Percentiles rank a stretch among this genome's conserved stretches.
These are phyloP conservation scores for Babyrousa celebensis DNA, from an alignment of 2,797 vertebrate genomes.

Conservation along the genomic window DNA sequence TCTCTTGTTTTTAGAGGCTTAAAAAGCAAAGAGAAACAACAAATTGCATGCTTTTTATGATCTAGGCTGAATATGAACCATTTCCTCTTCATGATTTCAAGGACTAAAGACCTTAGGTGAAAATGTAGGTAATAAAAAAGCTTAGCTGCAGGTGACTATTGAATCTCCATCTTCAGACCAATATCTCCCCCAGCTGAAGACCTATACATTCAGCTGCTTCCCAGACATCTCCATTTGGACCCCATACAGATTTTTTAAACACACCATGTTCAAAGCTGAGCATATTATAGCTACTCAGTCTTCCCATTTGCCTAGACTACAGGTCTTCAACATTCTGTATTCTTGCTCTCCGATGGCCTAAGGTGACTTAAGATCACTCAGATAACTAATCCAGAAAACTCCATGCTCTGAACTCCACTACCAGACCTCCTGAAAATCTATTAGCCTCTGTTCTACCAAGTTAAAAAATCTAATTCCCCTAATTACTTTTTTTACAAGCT, in stretches of 20 bases:
- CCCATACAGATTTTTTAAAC: neutral
- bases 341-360: neutral
- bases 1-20: neutral
- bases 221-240: neutral
- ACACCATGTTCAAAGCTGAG: neutral
- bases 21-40: neutral
- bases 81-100: constrained; percentile 41
- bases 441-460: neutral
- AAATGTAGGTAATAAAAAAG: neutral
- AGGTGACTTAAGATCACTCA: neutral
- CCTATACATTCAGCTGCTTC: neutral
- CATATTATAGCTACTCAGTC: neutral
- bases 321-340: neutral
- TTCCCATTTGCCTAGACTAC: neutral
- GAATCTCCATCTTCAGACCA: neutral
- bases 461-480: neutral
- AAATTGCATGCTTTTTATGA: constrained; percentile 19
- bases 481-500: neutral
- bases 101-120: neutral
- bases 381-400: neutral
- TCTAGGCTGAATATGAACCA: neutral
- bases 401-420: neutral
- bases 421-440: neutral
- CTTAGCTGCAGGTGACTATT: neutral
- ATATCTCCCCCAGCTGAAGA: neutral